These are phyloP conservation scores for Dromaius novaehollandiae DNA, from an alignment of 2,113 vertebrate species.

Conservation along the genomic window DNA sequence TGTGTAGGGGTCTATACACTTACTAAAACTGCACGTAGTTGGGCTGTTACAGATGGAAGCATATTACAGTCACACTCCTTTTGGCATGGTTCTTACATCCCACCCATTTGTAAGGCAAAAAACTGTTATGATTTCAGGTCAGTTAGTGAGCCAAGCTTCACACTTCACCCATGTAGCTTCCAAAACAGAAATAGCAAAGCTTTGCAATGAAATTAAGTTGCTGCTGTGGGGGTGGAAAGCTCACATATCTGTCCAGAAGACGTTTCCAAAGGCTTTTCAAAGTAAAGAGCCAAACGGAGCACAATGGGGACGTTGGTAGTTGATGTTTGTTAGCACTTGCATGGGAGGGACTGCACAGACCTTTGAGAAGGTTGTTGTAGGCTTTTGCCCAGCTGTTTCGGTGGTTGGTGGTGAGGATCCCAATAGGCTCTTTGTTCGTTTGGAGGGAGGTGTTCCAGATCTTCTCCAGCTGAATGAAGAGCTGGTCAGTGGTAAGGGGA, in stretches of 20 bases:
- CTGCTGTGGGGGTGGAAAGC: background rate
- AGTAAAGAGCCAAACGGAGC: background rate
- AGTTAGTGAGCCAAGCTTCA: background rate
- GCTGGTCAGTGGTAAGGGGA: slow-evolving; percentile 89
- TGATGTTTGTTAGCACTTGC: background rate
- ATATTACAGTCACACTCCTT: background rate
- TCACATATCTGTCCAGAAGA: background rate
- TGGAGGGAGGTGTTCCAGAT: slow-evolving; percentile 98
- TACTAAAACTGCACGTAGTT: background rate
- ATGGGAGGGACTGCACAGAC: slow-evolving; percentile 54
- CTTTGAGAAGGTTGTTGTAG: slow-evolving; percentile 94
- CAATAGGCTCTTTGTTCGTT: slow-evolving; percentile 96
- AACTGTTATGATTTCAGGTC: background rate
- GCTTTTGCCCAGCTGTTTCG: slow-evolving; percentile 97
- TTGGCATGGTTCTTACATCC: background rate
- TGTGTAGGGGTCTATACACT: background rate
- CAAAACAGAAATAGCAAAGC: background rate
- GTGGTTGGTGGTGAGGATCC: slow-evolving; percentile 95
- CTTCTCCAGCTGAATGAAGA: slow-evolving; percentile 95
- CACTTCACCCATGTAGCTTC: background rate
- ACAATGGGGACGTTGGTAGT: background rate
- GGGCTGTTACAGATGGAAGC: background rate
- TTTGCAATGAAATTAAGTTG: background rate
- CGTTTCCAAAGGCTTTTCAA: background rate
- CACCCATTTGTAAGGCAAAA: background rate